These are phyloP conservation scores for Vombatus ursinus DNA, from an alignment of 2,113 vertebrate genomes.

Conservation along the genomic window DNA sequence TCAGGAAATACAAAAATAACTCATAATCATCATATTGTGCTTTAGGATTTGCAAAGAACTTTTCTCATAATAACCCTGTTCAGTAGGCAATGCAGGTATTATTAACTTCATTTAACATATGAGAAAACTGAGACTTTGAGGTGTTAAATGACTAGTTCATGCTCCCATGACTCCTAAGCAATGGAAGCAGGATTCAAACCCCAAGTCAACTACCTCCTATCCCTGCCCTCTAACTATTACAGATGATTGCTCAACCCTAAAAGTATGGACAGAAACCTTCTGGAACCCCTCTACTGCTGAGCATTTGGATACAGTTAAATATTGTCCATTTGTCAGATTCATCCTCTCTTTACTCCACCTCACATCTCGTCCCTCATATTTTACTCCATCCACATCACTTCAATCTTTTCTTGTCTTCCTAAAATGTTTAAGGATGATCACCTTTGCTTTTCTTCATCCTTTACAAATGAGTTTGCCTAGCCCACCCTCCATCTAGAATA, in stretches of 20 bases:
- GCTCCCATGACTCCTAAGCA: background rate
- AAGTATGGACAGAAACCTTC: background rate
- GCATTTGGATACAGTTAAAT: background rate
- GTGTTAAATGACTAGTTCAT: background rate
- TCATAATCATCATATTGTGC: background rate
- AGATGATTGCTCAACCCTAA: background rate
- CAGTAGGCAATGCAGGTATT: background rate
- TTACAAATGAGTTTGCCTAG: background rate
- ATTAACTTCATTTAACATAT: background rate
- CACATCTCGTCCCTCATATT: background rate
- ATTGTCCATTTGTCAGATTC: background rate
- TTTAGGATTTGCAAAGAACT: background rate
- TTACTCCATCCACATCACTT: background rate
- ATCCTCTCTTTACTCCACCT: background rate
- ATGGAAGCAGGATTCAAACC: background rate
- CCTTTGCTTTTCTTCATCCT: background rate
- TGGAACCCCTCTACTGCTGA: background rate
- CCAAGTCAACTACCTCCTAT: background rate
- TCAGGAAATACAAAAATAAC: background rate
- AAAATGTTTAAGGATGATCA: background rate
- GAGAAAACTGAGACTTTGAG: background rate
- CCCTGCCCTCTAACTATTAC: background rate
- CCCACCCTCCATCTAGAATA: background rate
- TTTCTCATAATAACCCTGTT: background rate
- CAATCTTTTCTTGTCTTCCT: background rate